Evolutionary conservation across 1,140 invertebrate species (phyloP).

Genomic region (Hylyphantes graminicola): DNA sequence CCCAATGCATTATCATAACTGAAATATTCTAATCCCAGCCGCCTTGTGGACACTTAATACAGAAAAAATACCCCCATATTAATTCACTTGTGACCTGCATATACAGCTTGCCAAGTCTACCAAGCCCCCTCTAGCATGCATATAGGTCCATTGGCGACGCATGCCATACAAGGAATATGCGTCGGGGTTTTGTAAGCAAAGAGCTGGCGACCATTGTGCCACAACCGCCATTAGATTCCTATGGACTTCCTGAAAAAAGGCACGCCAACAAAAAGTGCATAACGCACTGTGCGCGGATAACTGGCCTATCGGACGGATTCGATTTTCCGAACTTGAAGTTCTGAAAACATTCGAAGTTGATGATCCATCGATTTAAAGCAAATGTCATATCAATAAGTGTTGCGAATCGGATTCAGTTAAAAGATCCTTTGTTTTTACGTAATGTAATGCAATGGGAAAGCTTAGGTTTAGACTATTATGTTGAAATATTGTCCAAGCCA

Average conservation of each 20-base stretch:
- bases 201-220: slow-evolving; percentile 48
- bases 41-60: background rate
- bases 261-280: background rate
- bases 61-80: slow-evolving; percentile 10
- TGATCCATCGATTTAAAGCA: background rate
- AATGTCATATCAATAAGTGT: no score
- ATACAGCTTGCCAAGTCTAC: slow-evolving; percentile 45
- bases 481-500: no score
- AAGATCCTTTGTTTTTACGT: no score
- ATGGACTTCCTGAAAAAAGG: slow-evolving; percentile 57
- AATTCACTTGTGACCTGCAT: slow-evolving; percentile 54
- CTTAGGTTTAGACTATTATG: no score
- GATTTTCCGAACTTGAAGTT: background rate
- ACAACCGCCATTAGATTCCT: slow-evolving; percentile 58
- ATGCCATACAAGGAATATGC: slow-evolving; percentile 15
- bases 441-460: no score
- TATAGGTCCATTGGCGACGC: slow-evolving; percentile 40
- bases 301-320: background rate
- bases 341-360: background rate
- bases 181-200: slow-evolving; percentile 47
- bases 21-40: slow-evolving; percentile 11
- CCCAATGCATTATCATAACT: slow-evolving; percentile 33
- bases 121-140: slow-evolving; percentile 42
- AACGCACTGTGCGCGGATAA: no score
- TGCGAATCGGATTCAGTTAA: no score